phyloP scores from a whole-genome alignment of 2,113 vertebrate genomes.

The Zosterops lateralis region DNA sequence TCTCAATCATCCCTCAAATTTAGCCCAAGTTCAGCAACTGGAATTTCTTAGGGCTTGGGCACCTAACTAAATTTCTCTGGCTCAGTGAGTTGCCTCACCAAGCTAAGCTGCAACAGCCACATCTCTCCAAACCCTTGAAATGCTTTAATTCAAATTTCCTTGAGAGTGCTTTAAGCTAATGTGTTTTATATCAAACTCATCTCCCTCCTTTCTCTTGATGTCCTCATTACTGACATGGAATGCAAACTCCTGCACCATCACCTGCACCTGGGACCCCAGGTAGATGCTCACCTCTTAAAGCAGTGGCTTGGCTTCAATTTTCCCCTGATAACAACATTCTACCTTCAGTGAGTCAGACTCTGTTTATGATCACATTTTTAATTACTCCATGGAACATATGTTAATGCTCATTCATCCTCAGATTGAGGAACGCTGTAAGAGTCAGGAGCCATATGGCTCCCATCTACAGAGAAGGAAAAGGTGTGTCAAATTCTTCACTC shows the following conservation, averaged over 20 bases:
- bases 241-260: background rate
- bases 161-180: background rate
- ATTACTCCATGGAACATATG: conserved; percentile 53
- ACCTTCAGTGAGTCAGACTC: background rate
- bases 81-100: background rate
- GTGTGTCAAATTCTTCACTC: conserved; percentile 34
- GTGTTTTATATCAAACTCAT: background rate
- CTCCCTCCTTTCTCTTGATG: background rate
- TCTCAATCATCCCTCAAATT: background rate
- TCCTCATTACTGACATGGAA: fast-evolving
- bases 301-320: background rate
- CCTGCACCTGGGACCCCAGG: background rate
- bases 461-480: conserved; percentile 8
- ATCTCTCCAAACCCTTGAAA: background rate
- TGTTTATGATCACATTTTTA: conserved; percentile 44
- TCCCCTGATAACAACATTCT: background rate
- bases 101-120: background rate
- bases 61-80: background rate
- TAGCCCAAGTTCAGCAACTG: background rate
- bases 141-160: background rate
- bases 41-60: background rate
- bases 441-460: conserved; percentile 26
- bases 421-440: background rate
- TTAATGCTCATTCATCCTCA: conserved; percentile 13
- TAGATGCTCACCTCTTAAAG: background rate